A percentile compares a stretch with the other conserved stretches of the same genome.
Evolutionary conservation across 2,888 invertebrate species (phyloP).

Genomic region (Euproctis similis): DNA sequence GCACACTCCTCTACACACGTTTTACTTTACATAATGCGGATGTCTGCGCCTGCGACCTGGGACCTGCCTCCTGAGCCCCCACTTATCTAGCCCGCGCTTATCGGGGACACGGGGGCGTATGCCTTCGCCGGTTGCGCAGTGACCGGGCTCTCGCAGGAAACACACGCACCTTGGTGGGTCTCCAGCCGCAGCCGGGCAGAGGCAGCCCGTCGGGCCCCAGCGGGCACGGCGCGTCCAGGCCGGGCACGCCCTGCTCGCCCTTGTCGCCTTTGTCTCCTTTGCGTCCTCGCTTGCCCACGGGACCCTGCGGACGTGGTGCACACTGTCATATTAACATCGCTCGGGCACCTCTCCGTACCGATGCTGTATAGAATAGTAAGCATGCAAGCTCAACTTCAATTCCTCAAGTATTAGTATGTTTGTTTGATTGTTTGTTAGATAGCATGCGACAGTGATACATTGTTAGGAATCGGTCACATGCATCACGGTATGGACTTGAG

Average conservation of each 20-base stretch:
- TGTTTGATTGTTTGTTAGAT: no score
- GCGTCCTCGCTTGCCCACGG: slow-evolving; percentile 90
- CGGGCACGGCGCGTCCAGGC: slow-evolving; percentile 99
- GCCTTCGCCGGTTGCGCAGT: not conserved
- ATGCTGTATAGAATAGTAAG: not conserved
- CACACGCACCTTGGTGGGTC: slow-evolving; percentile 84
- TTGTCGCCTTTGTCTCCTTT: slow-evolving; percentile 95
- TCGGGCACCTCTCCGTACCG: not conserved
- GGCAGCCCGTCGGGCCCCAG: slow-evolving; percentile 96
- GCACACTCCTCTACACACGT: no score
- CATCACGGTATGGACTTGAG: slow-evolving; percentile 5
- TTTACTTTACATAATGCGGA: no score
- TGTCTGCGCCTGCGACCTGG: slow-evolving; percentile 2
- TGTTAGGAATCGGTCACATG: slow-evolving; percentile 23
- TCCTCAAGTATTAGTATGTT: no score
- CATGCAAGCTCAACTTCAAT: no score
- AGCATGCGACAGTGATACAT: slow-evolving; percentile 4
- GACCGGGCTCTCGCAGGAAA: no score
- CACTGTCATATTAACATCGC: slow-evolving; percentile 19
- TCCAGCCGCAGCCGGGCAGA: slow-evolving; percentile 96
- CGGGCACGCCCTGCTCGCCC: slow-evolving; percentile 97
- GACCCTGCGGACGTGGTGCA: slow-evolving; percentile 78
- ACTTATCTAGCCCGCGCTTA: not conserved
- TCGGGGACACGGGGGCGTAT: not conserved
- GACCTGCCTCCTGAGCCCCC: slow-evolving; percentile 30